Conservation (phyloP, 2,797 vertebrate species). For the Mormyrus hasselquistii region DNA sequence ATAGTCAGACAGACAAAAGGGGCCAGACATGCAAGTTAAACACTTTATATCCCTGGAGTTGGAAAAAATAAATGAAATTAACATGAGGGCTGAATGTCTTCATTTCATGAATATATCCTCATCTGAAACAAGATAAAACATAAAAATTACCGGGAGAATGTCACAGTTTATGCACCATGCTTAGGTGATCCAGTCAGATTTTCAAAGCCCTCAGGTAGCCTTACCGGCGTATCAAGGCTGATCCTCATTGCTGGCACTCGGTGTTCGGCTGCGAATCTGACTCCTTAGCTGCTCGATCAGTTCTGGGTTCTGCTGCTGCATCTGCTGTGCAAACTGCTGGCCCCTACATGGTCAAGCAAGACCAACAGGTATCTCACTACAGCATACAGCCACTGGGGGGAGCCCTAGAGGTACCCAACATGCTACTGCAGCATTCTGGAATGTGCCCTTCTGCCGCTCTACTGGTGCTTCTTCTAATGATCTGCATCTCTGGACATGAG, state of each 20-base stretch:
- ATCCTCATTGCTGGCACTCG: conserved; percentile 86
- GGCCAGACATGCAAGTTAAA: conserved; percentile 49
- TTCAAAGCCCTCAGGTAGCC: background rate
- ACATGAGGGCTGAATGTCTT: conserved; percentile 30
- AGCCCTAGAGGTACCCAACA: background rate
- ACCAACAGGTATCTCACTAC: background rate
- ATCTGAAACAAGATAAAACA: conserved; percentile 25
- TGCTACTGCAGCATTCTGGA: background rate
- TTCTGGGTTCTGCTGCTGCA: conserved; percentile 96
- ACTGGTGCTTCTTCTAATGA: background rate
- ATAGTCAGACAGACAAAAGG: conserved; percentile 19
- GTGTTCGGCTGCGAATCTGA: conserved; percentile 86
- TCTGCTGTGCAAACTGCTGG: conserved; percentile 95
- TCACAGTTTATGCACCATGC: background rate
- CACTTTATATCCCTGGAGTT: conserved; percentile 46
- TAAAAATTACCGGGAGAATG: background rate
- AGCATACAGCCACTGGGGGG: background rate
- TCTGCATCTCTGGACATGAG: background rate
- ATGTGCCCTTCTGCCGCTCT: background rate
- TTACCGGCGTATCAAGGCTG: conserved; percentile 64
- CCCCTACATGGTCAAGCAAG: conserved; percentile 57
- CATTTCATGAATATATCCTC: conserved; percentile 27
- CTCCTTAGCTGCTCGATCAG: conserved; percentile 89
- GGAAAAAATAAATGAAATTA: conserved; percentile 29
- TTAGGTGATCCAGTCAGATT: background rate